These are phyloP conservation scores for Cotesia chilonis DNA, from an alignment of 1,140 invertebrate genomes.

Conservation along the genomic window DNA sequence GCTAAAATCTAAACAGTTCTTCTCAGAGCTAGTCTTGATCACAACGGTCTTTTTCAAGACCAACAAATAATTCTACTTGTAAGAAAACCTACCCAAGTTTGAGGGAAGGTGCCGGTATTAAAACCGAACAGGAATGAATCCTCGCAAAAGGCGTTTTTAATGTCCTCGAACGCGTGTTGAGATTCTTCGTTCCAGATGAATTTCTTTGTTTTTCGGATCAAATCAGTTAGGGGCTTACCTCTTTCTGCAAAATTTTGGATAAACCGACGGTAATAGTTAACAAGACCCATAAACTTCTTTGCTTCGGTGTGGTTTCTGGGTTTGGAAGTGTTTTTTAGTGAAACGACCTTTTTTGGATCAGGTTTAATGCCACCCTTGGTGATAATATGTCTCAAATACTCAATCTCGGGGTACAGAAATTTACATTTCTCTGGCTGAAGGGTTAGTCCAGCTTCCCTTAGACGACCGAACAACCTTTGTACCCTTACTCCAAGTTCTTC, in stretches of 20 bases:
- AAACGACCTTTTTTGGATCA: not conserved
- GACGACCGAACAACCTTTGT: not conserved
- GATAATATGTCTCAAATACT: conserved; percentile 48
- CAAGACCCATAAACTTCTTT: not conserved
- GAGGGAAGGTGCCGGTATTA: no score
- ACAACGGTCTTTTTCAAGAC: no score
- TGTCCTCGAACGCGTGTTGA: no score
- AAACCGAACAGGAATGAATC: no score
- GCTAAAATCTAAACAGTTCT: no score
- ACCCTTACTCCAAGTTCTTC: conserved; percentile 14
- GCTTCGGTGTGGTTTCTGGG: not conserved
- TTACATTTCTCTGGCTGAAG: conserved; percentile 30
- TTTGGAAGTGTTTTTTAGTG: not conserved
- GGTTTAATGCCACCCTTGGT: not conserved
- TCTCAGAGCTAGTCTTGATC: no score
- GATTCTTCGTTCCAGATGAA: no score
- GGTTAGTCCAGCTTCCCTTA: conserved; percentile 9
- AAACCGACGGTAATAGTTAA: not conserved
- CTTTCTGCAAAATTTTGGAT: not conserved
- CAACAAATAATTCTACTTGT: no score
- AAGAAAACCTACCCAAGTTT: no score
- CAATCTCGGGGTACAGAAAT: conserved; percentile 32
- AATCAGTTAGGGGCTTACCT: not conserved
- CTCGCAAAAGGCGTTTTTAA: no score
- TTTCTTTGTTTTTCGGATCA: no score